Percentiles rank a stretch among this genome's conserved stretches.
These are phyloP conservation scores for Tolypeutes matacus DNA, from an alignment of 2,797 vertebrate species.

Conservation along the genomic window DNA sequence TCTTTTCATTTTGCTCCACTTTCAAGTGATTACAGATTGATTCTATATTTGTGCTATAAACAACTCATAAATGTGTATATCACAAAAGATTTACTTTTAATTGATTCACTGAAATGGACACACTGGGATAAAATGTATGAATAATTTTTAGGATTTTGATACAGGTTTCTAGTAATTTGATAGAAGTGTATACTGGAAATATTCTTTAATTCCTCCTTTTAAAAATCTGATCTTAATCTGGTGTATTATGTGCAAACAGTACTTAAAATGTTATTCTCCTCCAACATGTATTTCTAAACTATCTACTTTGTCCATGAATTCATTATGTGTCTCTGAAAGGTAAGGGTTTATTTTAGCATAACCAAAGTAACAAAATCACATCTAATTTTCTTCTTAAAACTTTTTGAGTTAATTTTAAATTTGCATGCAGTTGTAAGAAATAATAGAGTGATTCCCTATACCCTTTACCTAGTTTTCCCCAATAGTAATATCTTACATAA, in stretches of 20 bases:
- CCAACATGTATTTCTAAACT: slow-evolving; percentile 22
- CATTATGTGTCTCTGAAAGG: slow-evolving; percentile 38
- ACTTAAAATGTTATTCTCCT: neutral
- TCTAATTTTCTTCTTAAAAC: neutral
- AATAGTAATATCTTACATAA: neutral
- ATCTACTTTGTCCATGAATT: slow-evolving; percentile 27
- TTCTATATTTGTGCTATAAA: slow-evolving; percentile 10
- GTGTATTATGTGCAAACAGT: neutral
- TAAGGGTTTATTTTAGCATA: slow-evolving; percentile 33
- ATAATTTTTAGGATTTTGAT: slow-evolving; percentile 45
- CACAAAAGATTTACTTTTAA: neutral
- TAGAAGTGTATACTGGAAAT: neutral
- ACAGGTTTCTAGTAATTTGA: slow-evolving; percentile 38
- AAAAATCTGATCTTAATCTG: slow-evolving; percentile 50
- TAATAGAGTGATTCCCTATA: neutral
- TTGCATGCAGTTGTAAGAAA: neutral
- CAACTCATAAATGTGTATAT: neutral
- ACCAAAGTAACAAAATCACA: neutral
- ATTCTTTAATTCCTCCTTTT: slow-evolving; percentile 24
- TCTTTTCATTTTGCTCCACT: slow-evolving; percentile 53
- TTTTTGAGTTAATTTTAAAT: neutral
- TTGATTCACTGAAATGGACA: neutral
- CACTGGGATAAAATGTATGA: neutral
- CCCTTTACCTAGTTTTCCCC: neutral
- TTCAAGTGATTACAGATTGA: neutral